Percentiles rank a stretch among this genome's conserved stretches.
phyloP scores from a whole-genome alignment of 2,888 invertebrate species.

The Ennomos fuscantarius region DNA sequence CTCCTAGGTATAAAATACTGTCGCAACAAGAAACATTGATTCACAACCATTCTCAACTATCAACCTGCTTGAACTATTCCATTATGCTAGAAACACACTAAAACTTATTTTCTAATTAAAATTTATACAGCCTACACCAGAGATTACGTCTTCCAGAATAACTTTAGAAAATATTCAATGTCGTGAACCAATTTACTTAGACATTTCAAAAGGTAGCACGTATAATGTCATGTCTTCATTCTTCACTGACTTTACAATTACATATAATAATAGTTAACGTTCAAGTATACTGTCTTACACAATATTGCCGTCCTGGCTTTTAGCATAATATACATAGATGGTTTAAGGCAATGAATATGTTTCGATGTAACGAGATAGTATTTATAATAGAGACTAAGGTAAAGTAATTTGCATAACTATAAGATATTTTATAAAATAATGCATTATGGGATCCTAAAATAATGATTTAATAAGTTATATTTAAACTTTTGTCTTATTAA shows the following conservation, averaged over 20 bases:
- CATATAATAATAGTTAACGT: conserved; percentile 22
- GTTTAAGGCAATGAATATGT: conserved; percentile 36
- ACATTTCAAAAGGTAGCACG: conserved; percentile 12
- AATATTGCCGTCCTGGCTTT: conserved; percentile 15
- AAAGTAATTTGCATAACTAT: too few species aligned
- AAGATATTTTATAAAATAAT: background rate
- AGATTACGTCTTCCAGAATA: conserved; percentile 41
- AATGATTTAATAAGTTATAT: too few species aligned
- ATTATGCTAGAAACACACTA: conserved; percentile 40
- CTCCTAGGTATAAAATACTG: conserved; percentile 48
- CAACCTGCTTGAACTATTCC: conserved; percentile 43
- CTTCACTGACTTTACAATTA: conserved; percentile 7
- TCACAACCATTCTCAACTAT: conserved; percentile 73
- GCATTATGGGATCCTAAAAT: background rate
- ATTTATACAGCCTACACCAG: conserved; percentile 45
- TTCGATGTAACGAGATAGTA: conserved; percentile 40
- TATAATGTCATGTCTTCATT: background rate
- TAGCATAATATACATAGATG: conserved; percentile 33
- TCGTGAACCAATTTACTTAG: conserved; percentile 2
- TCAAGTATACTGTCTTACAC: conserved; percentile 20
- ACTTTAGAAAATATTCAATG: background rate
- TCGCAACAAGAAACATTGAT: conserved; percentile 68
- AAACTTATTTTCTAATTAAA: conserved; percentile 36
- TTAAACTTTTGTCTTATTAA: too few species aligned
- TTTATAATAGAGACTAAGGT: too few species aligned